Base-by-base conservation (phyloP, 1,140 invertebrate species). In the Camponotus pennsylvanicus region DNA sequence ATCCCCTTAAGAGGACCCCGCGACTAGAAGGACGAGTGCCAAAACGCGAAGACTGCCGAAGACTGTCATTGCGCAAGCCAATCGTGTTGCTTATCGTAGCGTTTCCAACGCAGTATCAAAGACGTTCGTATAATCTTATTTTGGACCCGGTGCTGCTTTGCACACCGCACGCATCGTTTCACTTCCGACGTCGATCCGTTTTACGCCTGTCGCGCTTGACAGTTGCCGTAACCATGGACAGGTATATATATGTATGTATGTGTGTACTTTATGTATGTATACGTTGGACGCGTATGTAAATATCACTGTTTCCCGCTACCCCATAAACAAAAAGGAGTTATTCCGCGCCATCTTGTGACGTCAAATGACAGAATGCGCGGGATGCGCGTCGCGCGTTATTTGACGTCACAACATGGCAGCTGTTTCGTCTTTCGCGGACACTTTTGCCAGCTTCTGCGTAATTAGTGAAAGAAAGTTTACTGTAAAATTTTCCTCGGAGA, bases 111-210 rank as follows among this genome's bases (percentile, higher is more conserved):
- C 18, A 13, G 32, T 27, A 42, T 27, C 55, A 18, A 77, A 13
- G 32, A 52, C 18, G 32, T 13, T 37, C 42, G 32, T 9, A 3
- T 45, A 67, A 67, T 79, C 45, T 79, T 79, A 79, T 79, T 79
- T 79, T 52, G n/a, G 61, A 21, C 6, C 34, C 9, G 15, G 2
- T 7, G 1, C 37, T 42, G 5, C 37, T 77, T 32, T n/a, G 64
- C 77, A 80, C 45, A 69, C 34, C 64, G 21, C 64, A 80, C 64
- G 64, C 64, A 80, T 52, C 32, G 18, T 27, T 32, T 52, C 40
- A 42, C 21, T 34, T 21, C 27, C 21, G 21, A 52, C 11, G 13
- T 71, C 15, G 42, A 21, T 71, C 13, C 7, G 27, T 52, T 49
- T 71, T 49, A 52, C 15, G 42, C 15, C 21, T 21, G 15, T 34